phyloP scores from a whole-genome alignment of 2,113 vertebrate species.

The Pantherophis guttatus region DNA sequence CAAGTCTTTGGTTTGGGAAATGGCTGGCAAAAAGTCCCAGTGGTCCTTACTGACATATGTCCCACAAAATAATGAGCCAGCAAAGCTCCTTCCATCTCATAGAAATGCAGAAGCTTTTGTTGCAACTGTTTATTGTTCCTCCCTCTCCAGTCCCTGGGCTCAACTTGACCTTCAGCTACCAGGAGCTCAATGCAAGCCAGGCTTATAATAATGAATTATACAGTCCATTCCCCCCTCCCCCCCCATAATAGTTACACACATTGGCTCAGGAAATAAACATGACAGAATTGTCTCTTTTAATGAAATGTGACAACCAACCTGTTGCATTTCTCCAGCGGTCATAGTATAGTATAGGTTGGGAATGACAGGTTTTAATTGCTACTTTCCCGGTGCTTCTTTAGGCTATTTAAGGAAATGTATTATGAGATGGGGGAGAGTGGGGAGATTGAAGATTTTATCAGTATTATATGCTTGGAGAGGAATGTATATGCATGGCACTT shows the following conservation, averaged over 20 bases:
- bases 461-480: not conserved
- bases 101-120: not conserved
- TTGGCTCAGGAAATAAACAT: not conserved
- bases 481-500: too few relatives aligned
- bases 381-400: not conserved
- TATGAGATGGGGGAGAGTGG: not conserved
- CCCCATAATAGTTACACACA: not conserved
- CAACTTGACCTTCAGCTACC: constrained; percentile 7
- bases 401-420: not conserved
- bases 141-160: not conserved
- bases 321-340: not conserved
- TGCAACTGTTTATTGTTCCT: not conserved
- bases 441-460: not conserved
- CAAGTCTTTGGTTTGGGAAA: not conserved
- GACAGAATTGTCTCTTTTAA: not conserved
- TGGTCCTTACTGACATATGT: not conserved
- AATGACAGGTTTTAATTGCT: not conserved
- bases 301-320: not conserved
- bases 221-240: too few relatives aligned
- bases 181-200: not conserved
- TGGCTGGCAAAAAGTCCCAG: not conserved
- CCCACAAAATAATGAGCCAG: not conserved
- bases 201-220: not conserved
- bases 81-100: not conserved
- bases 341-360: not conserved